A percentile compares a stretch with the other conserved stretches of the same genome.
Evolutionary conservation across 2,797 vertebrate genomes (phyloP).

Genomic region (Phoeniculus purpureus): DNA sequence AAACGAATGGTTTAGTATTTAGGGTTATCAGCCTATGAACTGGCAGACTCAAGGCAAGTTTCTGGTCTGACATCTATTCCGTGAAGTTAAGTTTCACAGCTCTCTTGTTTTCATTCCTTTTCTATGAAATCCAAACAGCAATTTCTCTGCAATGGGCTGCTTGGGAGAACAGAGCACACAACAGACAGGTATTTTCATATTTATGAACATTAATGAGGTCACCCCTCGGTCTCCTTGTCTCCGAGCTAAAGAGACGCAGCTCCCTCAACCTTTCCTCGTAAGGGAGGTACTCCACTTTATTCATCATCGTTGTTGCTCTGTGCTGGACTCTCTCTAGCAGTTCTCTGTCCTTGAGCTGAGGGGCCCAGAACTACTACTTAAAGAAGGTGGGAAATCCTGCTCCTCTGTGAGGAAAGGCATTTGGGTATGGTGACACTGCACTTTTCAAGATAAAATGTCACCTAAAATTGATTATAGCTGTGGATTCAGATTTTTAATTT

Average conservation of each 20-base stretch:
- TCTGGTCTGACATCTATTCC: neutral
- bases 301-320: no score
- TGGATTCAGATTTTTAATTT: neutral
- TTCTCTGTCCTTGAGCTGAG: no score
- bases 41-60: neutral
- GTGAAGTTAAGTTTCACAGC: neutral
- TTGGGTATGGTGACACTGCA: neutral
- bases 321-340: no score
- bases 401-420: neutral
- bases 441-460: neutral
- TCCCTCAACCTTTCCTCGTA: no score
- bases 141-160: neutral
- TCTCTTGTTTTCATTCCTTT: neutral
- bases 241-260: no score
- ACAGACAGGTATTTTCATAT: accelerated
- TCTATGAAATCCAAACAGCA: neutral
- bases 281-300: no score
- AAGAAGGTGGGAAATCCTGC: neutral
- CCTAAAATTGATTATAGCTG: neutral
- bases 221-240: no score
- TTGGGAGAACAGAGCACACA: no score
- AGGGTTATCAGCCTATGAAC: neutral
- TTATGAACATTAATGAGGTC: no score
- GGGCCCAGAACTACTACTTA: no score
- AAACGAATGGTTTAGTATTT: neutral